Conservation (phyloP, 2,888 invertebrate species). For the Parelbella ahira region DNA sequence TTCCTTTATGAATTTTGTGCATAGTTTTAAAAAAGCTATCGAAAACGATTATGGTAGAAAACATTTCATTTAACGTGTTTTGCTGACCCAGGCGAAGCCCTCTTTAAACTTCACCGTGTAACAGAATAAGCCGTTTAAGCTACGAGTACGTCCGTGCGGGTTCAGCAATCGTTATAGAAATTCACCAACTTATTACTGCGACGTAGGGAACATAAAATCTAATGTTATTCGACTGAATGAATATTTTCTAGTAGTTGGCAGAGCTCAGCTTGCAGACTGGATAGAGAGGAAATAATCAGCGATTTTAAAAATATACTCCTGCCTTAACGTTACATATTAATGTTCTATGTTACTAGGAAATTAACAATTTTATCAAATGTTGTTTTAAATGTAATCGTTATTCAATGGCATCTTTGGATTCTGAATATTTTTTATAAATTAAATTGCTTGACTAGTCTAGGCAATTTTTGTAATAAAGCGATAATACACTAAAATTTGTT, state of each 20-base stretch:
- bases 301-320: constrained; percentile 22
- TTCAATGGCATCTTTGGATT: too few relatives aligned
- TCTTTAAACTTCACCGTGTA: constrained; percentile 73
- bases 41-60: too few relatives aligned
- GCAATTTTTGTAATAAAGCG: too few relatives aligned
- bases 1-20: too few relatives aligned
- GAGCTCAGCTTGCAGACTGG: constrained; percentile 29
- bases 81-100: constrained; percentile 66
- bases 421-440: too few relatives aligned
- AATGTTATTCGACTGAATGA: constrained; percentile 57
- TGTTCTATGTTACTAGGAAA: too few relatives aligned
- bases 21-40: too few relatives aligned
- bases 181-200: constrained; percentile 56
- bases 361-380: too few relatives aligned
- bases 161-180: constrained; percentile 48
- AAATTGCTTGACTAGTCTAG: too few relatives aligned
- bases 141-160: constrained; percentile 49
- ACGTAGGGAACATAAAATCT: constrained; percentile 42
- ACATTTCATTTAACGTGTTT: constrained; percentile 80
- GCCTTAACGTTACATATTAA: background rate
- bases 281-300: constrained; percentile 27
- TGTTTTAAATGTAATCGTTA: too few relatives aligned
- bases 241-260: constrained; percentile 53
- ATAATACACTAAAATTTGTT: too few relatives aligned
- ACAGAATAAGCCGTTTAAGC: constrained; percentile 77